Conservation (phyloP, 35 echinoderm and acorn worm species). For the Amphiura filiformis region DNA sequence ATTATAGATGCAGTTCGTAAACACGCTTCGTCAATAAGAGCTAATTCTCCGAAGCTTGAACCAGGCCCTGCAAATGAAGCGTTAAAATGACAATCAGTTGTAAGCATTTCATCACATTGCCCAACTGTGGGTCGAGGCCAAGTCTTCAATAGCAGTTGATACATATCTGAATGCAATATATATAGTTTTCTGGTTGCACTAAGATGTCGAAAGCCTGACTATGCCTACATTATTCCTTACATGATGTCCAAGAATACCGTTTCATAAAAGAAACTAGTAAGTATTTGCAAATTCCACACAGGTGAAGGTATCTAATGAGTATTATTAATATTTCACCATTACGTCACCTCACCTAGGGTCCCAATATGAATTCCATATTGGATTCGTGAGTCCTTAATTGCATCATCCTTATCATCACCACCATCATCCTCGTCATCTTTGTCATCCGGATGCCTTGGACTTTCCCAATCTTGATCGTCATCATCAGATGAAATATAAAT, state of each 20-base stretch:
- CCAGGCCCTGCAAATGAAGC: slow-evolving; percentile 59
- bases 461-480: not conserved
- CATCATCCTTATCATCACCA: not conserved
- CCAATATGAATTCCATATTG: slow-evolving; percentile 26
- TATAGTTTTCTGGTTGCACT: too few species aligned
- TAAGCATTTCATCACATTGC: not conserved
- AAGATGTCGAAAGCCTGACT: too few species aligned
- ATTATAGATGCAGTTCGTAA: slow-evolving; percentile 69
- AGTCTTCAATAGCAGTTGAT: not conserved
- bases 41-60: slow-evolving; percentile 77
- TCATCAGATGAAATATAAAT: slow-evolving; percentile 45
- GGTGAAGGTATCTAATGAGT: not conserved
- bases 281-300: too few species aligned
- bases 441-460: not conserved
- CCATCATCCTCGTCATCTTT: not conserved
- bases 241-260: too few species aligned
- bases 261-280: too few species aligned
- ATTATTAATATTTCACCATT: not conserved
- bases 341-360: slow-evolving; percentile 21
- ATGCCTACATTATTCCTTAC: too few species aligned
- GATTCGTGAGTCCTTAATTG: not conserved
- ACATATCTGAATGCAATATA: too few species aligned
- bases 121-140: not conserved
- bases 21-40: slow-evolving; percentile 49
- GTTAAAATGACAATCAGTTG: not conserved